phyloP scores from a whole-genome alignment of 2,888 invertebrate species.

The Myathropa florea region DNA sequence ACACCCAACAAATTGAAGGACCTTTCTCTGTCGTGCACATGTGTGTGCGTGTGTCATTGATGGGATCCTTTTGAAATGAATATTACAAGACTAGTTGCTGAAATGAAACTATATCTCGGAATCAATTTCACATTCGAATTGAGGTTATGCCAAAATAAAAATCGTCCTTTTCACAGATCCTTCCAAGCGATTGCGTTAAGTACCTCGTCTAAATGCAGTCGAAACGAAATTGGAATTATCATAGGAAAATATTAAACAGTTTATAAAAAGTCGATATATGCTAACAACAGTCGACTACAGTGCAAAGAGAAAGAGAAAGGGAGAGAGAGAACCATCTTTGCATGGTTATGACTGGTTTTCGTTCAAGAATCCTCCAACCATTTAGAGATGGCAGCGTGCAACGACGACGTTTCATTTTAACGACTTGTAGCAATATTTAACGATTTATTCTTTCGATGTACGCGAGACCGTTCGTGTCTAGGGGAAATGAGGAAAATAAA shows the following conservation, averaged over 20 bases:
- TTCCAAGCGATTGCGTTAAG: slow-evolving; percentile 64
- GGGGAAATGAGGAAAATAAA: too few species aligned
- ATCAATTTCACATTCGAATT: slow-evolving; percentile 35
- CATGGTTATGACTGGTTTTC: too few species aligned
- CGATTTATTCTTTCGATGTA: too few species aligned
- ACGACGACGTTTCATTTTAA: not conserved
- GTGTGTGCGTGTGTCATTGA: slow-evolving; percentile 34
- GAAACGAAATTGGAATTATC: slow-evolving; percentile 64
- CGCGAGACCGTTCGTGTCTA: too few species aligned
- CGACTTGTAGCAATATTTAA: not conserved
- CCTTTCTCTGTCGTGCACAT: slow-evolving; percentile 29
- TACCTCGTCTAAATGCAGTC: slow-evolving; percentile 66
- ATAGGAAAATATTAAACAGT: slow-evolving; percentile 63
- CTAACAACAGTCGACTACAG: too few species aligned
- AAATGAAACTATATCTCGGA: not conserved
- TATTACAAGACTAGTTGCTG: not conserved
- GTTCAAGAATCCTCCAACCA: not conserved
- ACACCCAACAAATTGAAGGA: slow-evolving; percentile 68
- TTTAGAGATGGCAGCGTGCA: not conserved
- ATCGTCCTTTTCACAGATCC: not conserved
- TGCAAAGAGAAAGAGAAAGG: too few species aligned
- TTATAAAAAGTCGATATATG: slow-evolving; percentile 51
- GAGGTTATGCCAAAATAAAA: not conserved
- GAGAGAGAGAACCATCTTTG: too few species aligned
- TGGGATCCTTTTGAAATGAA: not conserved